Conservation (phyloP, 1,140 invertebrate genomes). For the Geopemphigus sp. region DNA sequence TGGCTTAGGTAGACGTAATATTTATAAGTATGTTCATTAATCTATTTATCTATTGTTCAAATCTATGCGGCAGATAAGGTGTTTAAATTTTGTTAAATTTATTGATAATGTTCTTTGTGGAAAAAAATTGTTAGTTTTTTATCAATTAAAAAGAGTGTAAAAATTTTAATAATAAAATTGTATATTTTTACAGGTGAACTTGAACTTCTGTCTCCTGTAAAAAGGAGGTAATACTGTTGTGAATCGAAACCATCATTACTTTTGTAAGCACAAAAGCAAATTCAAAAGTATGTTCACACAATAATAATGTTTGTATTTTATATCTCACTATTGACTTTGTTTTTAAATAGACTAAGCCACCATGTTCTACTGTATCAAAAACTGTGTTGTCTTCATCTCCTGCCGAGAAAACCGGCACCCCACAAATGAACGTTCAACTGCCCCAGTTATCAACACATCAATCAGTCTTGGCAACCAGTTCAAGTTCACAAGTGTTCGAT, state of each 20-base stretch:
- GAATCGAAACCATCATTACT: conserved; percentile 47
- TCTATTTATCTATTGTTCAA: too few species aligned
- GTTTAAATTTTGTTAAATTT: too few species aligned
- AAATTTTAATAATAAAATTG: neutral
- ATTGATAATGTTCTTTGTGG: too few species aligned
- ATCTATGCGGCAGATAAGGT: too few species aligned
- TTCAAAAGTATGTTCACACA: conserved; percentile 11
- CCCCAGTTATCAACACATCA: conserved; percentile 28
- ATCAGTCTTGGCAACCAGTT: conserved; percentile 39
- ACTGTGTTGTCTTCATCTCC: conserved; percentile 49
- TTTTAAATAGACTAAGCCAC: conserved; percentile 24
- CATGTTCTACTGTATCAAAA: conserved; percentile 48
- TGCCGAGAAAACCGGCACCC: conserved; percentile 50
- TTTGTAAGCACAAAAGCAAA: conserved; percentile 44
- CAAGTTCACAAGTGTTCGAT: conserved; percentile 41
- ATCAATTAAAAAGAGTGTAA: too few species aligned
- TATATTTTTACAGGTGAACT: neutral
- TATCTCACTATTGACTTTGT: neutral
- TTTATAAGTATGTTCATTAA: too few species aligned
- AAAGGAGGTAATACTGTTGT: conserved; percentile 45
- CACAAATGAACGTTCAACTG: conserved; percentile 36
- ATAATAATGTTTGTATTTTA: neutral
- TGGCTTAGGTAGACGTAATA: too few species aligned
- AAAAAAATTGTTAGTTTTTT: too few species aligned
- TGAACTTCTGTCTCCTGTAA: conserved; percentile 44